These are phyloP conservation scores for Petaurus breviceps DNA, from an alignment of 2,113 vertebrate genomes.

Conservation along the genomic window DNA sequence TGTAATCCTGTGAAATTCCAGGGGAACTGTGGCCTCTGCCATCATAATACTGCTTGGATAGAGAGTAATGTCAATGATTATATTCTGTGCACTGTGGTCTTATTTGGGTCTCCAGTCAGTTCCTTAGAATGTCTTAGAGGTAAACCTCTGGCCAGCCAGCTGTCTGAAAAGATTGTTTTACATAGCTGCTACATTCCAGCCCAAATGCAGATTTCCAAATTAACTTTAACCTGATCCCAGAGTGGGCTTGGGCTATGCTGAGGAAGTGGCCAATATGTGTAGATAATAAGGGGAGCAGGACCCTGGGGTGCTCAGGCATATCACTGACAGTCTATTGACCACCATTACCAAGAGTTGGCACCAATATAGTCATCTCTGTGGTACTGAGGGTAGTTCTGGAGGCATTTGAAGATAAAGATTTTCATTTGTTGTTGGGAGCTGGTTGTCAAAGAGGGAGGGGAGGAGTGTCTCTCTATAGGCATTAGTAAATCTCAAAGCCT, in stretches of 20 bases:
- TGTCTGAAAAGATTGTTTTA: slow-evolving; percentile 8
- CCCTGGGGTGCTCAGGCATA: background rate
- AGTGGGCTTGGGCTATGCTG: background rate
- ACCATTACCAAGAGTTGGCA: background rate
- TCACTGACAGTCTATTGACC: background rate
- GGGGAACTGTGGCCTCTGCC: background rate
- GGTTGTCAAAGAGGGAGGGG: background rate
- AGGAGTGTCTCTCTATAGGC: background rate
- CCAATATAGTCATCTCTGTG: background rate
- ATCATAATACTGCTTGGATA: background rate
- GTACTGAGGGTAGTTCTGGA: background rate
- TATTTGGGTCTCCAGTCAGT: background rate
- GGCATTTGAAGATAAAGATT: background rate
- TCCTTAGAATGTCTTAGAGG: background rate
- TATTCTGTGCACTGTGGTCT: background rate
- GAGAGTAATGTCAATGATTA: background rate
- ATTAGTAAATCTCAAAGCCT: background rate
- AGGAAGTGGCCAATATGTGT: background rate
- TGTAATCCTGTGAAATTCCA: background rate
- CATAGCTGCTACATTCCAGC: background rate
- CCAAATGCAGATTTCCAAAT: background rate
- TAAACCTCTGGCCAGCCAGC: background rate
- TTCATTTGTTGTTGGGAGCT: background rate
- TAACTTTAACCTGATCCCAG: background rate
- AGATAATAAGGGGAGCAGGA: background rate